These are phyloP conservation scores for Tethea ocularis DNA, from an alignment of 2,888 invertebrate species.

Conservation along the genomic window DNA sequence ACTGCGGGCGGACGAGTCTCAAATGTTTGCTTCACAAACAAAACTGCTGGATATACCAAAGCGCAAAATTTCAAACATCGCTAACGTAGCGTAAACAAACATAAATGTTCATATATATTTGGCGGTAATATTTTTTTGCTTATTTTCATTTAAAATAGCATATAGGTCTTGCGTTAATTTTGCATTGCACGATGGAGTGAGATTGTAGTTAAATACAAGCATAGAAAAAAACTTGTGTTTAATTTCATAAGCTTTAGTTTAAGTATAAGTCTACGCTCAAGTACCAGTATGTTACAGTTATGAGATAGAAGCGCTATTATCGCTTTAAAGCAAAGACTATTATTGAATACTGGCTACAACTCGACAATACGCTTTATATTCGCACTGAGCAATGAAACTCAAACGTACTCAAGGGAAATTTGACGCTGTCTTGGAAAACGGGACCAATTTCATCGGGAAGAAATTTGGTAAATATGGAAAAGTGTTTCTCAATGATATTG, in stretches of 20 bases:
- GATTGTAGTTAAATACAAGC: too few species aligned
- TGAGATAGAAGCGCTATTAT: background rate
- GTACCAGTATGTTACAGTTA: background rate
- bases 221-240: too few species aligned
- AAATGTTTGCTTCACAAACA: constrained; percentile 5
- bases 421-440: constrained; percentile 27
- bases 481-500: background rate
- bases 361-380: constrained; percentile 11
- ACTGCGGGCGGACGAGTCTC: too few species aligned
- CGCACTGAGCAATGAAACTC: constrained; percentile 25
- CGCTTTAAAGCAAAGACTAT: background rate
- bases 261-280: too few species aligned
- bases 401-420: constrained; percentile 38
- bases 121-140: background rate
- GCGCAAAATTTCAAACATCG: constrained; percentile 3
- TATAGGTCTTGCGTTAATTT: too few species aligned
- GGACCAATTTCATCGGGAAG: constrained; percentile 28
- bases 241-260: too few species aligned
- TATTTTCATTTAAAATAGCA: too few species aligned
- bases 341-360: too few species aligned
- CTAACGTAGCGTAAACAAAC: background rate
- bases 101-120: background rate
- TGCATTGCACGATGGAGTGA: too few species aligned
- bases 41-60: constrained; percentile 3
- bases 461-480: background rate